Conservation (phyloP, 2,797 vertebrate species). For the Gymnoscopelus microlampas region DNA sequence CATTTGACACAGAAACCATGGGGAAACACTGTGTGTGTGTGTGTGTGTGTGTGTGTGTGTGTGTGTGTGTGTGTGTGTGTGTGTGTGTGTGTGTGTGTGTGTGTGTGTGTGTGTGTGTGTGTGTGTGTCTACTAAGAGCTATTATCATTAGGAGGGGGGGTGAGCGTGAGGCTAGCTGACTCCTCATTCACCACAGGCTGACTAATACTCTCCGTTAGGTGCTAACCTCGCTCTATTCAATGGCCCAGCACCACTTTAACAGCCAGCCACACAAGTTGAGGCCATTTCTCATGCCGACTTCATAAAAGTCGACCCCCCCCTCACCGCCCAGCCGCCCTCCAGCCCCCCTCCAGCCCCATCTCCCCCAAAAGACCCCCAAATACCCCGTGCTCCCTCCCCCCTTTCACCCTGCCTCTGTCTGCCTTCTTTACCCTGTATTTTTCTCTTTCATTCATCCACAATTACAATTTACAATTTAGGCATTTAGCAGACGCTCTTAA, state of each 20-base stretch:
- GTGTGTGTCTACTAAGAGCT: conserved; percentile 26
- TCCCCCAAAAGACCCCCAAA: conserved; percentile 31
- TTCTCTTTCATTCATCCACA: too few relatives aligned
- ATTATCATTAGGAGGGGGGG: conserved; percentile 58
- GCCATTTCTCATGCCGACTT: conserved; percentile 74
- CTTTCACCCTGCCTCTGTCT: background rate
- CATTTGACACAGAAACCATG: too few relatives aligned
- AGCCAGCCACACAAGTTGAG: conserved; percentile 74
- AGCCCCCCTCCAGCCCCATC: background rate
- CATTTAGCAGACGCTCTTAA: too few relatives aligned
- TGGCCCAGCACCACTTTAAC: conserved; percentile 62
- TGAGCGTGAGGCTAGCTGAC: conserved; percentile 63
- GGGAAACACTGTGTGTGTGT: conserved; percentile 3
- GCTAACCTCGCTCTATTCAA: conserved; percentile 58
- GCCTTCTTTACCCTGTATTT: too few relatives aligned
- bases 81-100: conserved; percentile 2
- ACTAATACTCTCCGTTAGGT: conserved; percentile 46
- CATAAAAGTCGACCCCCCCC: conserved; percentile 63
- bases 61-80: too few relatives aligned
- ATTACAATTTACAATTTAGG: too few relatives aligned
- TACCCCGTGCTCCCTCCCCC: background rate
- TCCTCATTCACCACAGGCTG: conserved; percentile 51
- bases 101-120: conserved; percentile 15
- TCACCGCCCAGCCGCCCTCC: background rate
- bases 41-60: conserved; percentile 13